A percentile compares a stretch with the other conserved stretches of the same genome.
Conservation (phyloP, 1,140 invertebrate species). For the Microplitis mediator region DNA sequence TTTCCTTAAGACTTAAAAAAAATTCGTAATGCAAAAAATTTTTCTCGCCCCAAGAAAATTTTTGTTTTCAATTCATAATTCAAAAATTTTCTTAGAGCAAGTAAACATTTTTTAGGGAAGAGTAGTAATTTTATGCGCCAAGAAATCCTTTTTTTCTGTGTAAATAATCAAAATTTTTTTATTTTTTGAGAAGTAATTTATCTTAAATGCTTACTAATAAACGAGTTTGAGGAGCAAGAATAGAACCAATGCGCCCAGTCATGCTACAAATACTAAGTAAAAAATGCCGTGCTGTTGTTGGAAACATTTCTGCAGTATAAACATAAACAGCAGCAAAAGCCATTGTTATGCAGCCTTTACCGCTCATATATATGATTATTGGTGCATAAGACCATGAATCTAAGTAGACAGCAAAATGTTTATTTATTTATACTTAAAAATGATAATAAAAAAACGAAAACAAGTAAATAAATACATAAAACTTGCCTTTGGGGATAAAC, state of each 20-base stretch:
- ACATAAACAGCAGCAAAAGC: conserved; percentile 75
- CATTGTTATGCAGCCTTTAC: conserved; percentile 75
- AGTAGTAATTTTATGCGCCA: too few species aligned
- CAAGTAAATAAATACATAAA: background rate
- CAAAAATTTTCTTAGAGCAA: too few species aligned
- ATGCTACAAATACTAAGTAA: conserved; percentile 73
- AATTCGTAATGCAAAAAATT: too few species aligned
- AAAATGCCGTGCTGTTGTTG: conserved; percentile 70
- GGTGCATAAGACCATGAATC: conserved; percentile 48
- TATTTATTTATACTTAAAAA: background rate
- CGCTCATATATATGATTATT: conserved; percentile 69
- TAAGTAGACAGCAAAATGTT: conserved; percentile 17
- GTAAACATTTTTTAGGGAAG: too few species aligned
- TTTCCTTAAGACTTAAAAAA: too few species aligned
- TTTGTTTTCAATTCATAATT: too few species aligned
- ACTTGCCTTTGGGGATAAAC: conserved; percentile 44
- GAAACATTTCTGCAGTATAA: conserved; percentile 76
- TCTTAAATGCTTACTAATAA: conserved; percentile 63
- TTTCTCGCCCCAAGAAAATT: too few species aligned
- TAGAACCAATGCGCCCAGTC: conserved; percentile 72
- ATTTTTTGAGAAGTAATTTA: too few species aligned
- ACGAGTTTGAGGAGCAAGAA: conserved; percentile 72
- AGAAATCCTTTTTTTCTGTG: too few species aligned
- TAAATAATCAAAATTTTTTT: too few species aligned
- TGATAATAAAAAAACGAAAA: background rate